phyloP scores from a whole-genome alignment of 1,140 invertebrate species.

The Monochamus saltuarius region DNA sequence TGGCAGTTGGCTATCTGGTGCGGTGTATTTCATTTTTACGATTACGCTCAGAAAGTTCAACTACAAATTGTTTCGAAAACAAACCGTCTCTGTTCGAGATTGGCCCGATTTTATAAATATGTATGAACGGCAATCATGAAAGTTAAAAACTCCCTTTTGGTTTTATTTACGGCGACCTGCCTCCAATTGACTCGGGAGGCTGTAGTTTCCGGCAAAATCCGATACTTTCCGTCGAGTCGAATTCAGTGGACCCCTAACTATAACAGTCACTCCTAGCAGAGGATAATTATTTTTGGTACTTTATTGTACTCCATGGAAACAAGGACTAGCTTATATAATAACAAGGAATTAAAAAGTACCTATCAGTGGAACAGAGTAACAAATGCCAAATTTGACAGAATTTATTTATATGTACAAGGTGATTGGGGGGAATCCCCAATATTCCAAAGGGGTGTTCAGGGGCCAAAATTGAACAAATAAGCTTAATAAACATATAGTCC shows the following conservation, averaged over 20 bases:
- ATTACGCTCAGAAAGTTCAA: conserved; percentile 16
- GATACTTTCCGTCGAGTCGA: background rate
- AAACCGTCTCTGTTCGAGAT: conserved; percentile 13
- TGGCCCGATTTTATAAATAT: conserved; percentile 20
- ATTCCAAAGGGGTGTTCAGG: too few relatives aligned
- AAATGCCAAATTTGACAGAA: too few relatives aligned
- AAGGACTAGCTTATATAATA: too few relatives aligned
- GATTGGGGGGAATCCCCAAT: too few relatives aligned
- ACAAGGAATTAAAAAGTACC: too few relatives aligned
- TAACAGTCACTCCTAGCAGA: background rate
- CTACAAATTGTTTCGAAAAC: conserved; percentile 20
- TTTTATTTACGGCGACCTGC: conserved; percentile 14
- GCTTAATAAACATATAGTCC: too few relatives aligned
- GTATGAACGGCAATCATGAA: conserved; percentile 17
- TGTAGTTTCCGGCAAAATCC: background rate
- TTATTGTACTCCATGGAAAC: background rate
- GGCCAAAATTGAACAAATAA: too few relatives aligned
- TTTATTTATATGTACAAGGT: too few relatives aligned
- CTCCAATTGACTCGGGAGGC: background rate
- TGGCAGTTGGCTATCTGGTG: conserved; percentile 19
- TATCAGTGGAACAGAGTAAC: too few relatives aligned
- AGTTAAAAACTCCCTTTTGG: conserved; percentile 13
- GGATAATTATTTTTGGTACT: background rate
- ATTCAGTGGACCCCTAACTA: background rate
- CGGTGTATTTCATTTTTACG: conserved; percentile 18